Percentiles rank a stretch among this genome's conserved stretches.
These are phyloP conservation scores for Andrena bicolor DNA, from an alignment of 2,888 invertebrate species.

Conservation along the genomic window DNA sequence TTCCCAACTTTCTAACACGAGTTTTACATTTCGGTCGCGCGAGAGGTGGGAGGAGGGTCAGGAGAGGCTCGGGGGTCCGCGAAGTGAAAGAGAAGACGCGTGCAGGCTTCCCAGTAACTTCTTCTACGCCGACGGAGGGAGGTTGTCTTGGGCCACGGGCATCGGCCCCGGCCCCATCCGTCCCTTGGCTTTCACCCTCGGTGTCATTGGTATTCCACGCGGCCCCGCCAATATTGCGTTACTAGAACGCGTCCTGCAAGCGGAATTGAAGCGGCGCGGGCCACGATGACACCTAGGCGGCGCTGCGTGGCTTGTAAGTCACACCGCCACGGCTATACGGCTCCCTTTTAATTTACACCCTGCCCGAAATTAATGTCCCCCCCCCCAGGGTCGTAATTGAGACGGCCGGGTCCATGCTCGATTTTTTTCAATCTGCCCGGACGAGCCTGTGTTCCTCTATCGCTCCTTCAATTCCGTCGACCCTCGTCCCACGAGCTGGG, in stretches of 20 bases:
- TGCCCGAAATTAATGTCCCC: conserved; percentile 75
- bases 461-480: conserved; percentile 8
- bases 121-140: conserved; percentile 41
- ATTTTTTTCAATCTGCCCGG: conserved; percentile 52
- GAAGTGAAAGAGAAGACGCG: conserved; percentile 25
- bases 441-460: background rate
- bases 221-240: conserved; percentile 84
- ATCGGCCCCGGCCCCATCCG: conserved; percentile 29
- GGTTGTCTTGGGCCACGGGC: conserved; percentile 58
- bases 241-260: conserved; percentile 83
- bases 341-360: conserved; percentile 80
- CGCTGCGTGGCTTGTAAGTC: conserved; percentile 76
- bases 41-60: conserved; percentile 33
- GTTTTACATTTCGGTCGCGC: conserved; percentile 80
- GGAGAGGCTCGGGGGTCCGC: conserved; percentile 22
- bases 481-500: background rate
- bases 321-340: conserved; percentile 73
- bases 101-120: conserved; percentile 28
- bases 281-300: conserved; percentile 61
- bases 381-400: conserved; percentile 64
- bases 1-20: conserved; percentile 80
- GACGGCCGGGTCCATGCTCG: conserved; percentile 38
- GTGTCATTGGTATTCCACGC: conserved; percentile 81
- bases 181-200: conserved; percentile 40
- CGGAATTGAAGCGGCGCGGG: conserved; percentile 75